Conservation (phyloP, 2,113 vertebrate genomes). For the Siniperca chuatsi region DNA sequence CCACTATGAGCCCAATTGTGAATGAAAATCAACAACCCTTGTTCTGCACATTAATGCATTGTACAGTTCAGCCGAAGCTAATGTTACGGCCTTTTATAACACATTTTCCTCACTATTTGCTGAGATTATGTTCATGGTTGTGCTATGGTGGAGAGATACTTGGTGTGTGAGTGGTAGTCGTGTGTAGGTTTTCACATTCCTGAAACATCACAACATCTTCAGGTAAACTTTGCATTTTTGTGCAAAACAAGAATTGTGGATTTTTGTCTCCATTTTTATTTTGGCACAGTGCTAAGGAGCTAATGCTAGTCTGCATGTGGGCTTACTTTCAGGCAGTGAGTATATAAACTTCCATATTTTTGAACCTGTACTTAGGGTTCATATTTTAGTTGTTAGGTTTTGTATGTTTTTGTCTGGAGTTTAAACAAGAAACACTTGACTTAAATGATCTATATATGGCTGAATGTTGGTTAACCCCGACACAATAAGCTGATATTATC, state of each 20-base stretch:
- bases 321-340: neutral
- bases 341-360: neutral
- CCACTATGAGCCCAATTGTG: no score
- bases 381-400: neutral
- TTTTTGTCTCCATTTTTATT: neutral
- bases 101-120: neutral
- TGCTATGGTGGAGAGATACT: neutral
- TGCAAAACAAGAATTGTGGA: no score
- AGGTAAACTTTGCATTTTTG: neutral
- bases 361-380: no score
- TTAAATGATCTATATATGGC: neutral
- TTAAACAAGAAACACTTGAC: neutral
- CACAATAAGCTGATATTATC: neutral
- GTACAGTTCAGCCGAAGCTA: no score
- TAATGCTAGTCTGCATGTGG: neutral
- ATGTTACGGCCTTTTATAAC: no score
- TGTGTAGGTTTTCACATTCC: no score
- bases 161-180: neutral
- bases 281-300: neutral
- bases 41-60: no score
- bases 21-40: neutral
- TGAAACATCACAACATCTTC: no score
- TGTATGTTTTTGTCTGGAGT: neutral
- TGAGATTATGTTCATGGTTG: neutral
- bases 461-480: neutral